phyloP scores from a whole-genome alignment of 1,140 invertebrate genomes.

The Pemphigus obesinymphae region DNA sequence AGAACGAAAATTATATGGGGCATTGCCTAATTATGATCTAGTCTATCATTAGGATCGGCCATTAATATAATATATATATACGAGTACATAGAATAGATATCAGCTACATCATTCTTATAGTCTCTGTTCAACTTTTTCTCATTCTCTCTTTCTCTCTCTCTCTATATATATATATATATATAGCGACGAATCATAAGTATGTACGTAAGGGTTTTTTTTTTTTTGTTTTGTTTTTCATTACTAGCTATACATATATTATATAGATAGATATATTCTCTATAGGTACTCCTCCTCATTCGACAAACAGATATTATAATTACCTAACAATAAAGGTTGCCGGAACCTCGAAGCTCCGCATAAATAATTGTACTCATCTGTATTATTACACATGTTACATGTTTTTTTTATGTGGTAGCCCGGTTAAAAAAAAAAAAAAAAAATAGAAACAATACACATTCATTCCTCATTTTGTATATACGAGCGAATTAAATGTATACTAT shows the following conservation, averaged over 20 bases:
- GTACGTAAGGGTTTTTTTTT: neutral
- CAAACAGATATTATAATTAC: slow-evolving; percentile 12
- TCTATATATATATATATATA: neutral
- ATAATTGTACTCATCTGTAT: neutral
- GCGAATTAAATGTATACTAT: neutral
- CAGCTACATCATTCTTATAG: too few relatives aligned
- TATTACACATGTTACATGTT: slow-evolving; percentile 3
- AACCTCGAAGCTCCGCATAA: slow-evolving; percentile 20
- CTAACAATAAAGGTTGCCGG: neutral
- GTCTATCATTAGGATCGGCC: slow-evolving; percentile 10
- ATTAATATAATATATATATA: too few relatives aligned
- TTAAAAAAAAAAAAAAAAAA: neutral
- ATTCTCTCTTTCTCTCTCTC: neutral
- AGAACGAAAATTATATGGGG: slow-evolving; percentile 1
- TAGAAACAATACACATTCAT: neutral
- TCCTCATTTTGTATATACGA: neutral
- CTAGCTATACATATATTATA: too few relatives aligned
- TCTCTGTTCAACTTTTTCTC: too few relatives aligned
- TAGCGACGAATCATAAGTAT: too few relatives aligned
- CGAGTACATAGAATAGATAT: too few relatives aligned
- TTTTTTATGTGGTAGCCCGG: neutral
- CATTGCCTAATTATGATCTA: slow-evolving; percentile 11
- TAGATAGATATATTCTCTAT: neutral
- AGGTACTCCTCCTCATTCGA: neutral
- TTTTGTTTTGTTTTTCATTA: too few relatives aligned